Evolutionary conservation across 2,113 vertebrate genomes (phyloP).

Genomic region (Blennius ocellaris): DNA sequence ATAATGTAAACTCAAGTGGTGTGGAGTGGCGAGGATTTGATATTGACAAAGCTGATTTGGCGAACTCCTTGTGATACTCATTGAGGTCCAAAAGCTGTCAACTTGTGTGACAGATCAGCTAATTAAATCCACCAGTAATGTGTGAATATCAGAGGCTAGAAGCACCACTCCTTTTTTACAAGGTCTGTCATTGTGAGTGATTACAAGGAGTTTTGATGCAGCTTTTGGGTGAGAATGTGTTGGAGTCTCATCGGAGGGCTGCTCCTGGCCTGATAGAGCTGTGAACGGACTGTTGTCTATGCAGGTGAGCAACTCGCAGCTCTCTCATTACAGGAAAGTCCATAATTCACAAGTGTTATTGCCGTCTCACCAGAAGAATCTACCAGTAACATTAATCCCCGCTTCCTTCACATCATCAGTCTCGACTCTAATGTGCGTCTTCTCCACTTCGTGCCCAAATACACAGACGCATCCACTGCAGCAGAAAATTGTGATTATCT

Average conservation of each 20-base stretch:
- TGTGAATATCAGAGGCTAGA: not conserved
- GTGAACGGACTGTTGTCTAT: conserved; percentile 57
- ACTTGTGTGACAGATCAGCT: conserved; percentile 20
- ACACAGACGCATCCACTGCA: conserved; percentile 2
- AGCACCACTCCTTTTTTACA: not conserved
- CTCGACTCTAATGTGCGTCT: not conserved
- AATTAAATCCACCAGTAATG: conserved; percentile 30
- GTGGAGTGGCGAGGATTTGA: conserved; percentile 29
- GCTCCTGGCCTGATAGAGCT: conserved; percentile 48
- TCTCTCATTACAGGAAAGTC: conserved; percentile 56
- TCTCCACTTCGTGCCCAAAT: conserved; percentile 4
- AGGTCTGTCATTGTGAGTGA: conserved; percentile 1
- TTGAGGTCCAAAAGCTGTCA: conserved; percentile 19
- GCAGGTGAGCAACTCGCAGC: conserved; percentile 52
- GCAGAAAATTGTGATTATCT: conserved; percentile 19
- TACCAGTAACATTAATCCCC: conserved; percentile 38
- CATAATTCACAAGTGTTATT: conserved; percentile 63
- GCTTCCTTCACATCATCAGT: conserved; percentile 38
- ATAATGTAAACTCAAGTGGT: conserved; percentile 26
- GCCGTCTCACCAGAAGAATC: conserved; percentile 35
- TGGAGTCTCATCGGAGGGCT: conserved; percentile 59
- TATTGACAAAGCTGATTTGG: conserved; percentile 34
- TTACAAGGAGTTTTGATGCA: conserved; percentile 38
- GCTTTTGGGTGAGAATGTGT: conserved; percentile 39
- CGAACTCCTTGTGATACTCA: conserved; percentile 39